phyloP scores from a whole-genome alignment of 2,797 vertebrate genomes.

The Halcyon badia region DNA sequence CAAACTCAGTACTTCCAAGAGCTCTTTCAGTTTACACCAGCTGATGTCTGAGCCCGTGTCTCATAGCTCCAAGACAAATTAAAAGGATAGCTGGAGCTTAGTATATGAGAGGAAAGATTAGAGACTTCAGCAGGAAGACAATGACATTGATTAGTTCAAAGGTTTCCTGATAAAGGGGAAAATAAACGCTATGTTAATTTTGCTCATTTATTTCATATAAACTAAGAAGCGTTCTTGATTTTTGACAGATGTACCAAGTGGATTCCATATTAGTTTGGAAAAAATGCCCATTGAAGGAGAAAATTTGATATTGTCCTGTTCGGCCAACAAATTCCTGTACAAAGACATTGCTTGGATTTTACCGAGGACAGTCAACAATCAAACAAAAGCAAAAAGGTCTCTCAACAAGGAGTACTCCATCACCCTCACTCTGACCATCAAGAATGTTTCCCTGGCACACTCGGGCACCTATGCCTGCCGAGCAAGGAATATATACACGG shows the following conservation, averaged over 20 bases:
- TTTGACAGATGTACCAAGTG: constrained; percentile 88
- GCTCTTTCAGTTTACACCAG: background rate
- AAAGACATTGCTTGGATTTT: constrained; percentile 88
- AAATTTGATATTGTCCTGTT: constrained; percentile 89
- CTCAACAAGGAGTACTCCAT: constrained; percentile 83
- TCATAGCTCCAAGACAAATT: background rate
- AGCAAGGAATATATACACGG: constrained; percentile 86
- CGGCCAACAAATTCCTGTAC: constrained; percentile 92
- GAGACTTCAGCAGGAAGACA: constrained; percentile 7
- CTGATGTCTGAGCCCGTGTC: background rate
- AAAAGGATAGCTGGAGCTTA: background rate
- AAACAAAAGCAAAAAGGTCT: constrained; percentile 79
- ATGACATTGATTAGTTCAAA: background rate
- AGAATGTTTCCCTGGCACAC: constrained; percentile 87
- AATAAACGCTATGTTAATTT: background rate
- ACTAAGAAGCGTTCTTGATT: constrained; percentile 57
- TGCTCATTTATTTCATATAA: background rate
- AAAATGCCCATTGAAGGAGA: constrained; percentile 90
- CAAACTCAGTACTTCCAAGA: constrained; percentile 9
- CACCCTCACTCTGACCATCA: constrained; percentile 84
- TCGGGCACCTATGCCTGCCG: constrained; percentile 92
- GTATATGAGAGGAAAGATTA: constrained; percentile 5
- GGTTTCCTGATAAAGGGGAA: constrained; percentile 2
- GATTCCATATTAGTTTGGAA: constrained; percentile 86
- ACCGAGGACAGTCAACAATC: constrained; percentile 78